Evolutionary conservation across 2,888 invertebrate genomes (phyloP), one percentile per base, ranked within the genome.

Genomic region (Dorcus hopei): DNA sequence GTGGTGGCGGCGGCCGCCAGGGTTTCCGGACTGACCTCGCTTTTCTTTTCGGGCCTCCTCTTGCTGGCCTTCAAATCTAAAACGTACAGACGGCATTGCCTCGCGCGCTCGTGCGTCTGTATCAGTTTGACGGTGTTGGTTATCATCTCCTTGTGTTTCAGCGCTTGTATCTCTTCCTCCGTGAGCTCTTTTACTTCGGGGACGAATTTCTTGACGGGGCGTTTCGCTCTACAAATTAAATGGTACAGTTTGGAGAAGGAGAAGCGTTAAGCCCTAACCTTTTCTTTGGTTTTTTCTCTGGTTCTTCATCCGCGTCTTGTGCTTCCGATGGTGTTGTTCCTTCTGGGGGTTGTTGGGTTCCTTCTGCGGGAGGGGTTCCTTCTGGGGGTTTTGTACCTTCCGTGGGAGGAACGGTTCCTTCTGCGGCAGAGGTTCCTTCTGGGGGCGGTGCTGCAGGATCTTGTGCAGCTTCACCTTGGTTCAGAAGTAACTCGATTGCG

Each of bases 21-120:
- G 5, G 38, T 19, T 9, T 54, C 58, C 4, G 54, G 49, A n/a
- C 49, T 11, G 9, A 4, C 48, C n/a, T 48, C 48, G 48, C 8
- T n/a, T 9, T 38, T 48, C 49, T 9, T 43, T 9, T 9, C 9
- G 41, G 14, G 7, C 11, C 9, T 41, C 7, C 38, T 54, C 54
- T 7, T 33, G 16, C 11, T 52, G n/a, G 16, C n/a, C 11, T 3
- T 50, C 40, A 49, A 14, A 53, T 76, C 75, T 5, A 49, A 41
- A 49, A 68, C 73, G 59, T 77, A 78, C 9, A 76, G 16, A 8
- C 77, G 64, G 5, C 65, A 67, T 61, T 76, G 76, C 51, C 83
- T 73, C 0, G 78, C 81, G 43, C 82, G 72, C 68, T 83, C 83
- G 49, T 80, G 79, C 0, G 68, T 71, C 68, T 83, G 82, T 45